Percentiles rank a stretch among this genome's conserved stretches.
Evolutionary conservation across 1,140 invertebrate genomes (phyloP).

Genomic region (Anthonomus grandis): DNA sequence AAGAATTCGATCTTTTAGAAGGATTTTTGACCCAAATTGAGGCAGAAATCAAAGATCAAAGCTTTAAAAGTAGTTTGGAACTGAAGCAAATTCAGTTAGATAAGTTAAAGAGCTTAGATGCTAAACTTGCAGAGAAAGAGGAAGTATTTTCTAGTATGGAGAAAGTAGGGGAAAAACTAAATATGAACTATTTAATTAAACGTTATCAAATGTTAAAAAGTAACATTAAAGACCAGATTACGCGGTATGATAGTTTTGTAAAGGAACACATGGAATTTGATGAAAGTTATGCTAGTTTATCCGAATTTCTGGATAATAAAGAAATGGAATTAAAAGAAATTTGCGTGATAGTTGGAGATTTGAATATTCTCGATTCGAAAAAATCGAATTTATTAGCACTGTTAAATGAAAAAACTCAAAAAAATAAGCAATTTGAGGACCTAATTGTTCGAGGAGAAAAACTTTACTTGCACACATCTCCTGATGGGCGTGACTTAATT

Average conservation of each 20-base stretch:
- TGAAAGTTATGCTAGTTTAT: conserved; percentile 69
- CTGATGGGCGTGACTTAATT: conserved; percentile 88
- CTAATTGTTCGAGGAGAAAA: conserved; percentile 87
- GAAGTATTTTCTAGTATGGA: conserved; percentile 69
- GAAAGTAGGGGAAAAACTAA: conserved; percentile 71
- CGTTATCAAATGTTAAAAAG: conserved; percentile 85
- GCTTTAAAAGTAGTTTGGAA: conserved; percentile 78
- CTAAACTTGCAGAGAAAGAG: conserved; percentile 69
- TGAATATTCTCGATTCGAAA: conserved; percentile 77
- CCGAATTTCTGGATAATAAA: conserved; percentile 70
- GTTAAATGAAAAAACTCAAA: conserved; percentile 74
- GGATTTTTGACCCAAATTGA: conserved; percentile 84
- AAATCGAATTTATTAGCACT: conserved; percentile 81
- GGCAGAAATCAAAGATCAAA: conserved; percentile 81
- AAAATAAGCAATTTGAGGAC: conserved; percentile 78
- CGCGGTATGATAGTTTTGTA: conserved; percentile 77
- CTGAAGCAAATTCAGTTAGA: conserved; percentile 78
- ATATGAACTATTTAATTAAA: conserved; percentile 75
- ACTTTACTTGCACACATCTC: conserved; percentile 87
- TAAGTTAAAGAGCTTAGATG: conserved; percentile 71
- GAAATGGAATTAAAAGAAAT: conserved; percentile 71
- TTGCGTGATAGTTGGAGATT: conserved; percentile 83
- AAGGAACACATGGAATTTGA: conserved; percentile 84
- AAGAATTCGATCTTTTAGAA: conserved; percentile 70
- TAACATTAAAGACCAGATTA: conserved; percentile 73